A percentile compares a stretch with the other conserved stretches of the same genome.
phyloP scores from a whole-genome alignment of 2,888 invertebrate genomes.

The Schrankia costaestrigalis region DNA sequence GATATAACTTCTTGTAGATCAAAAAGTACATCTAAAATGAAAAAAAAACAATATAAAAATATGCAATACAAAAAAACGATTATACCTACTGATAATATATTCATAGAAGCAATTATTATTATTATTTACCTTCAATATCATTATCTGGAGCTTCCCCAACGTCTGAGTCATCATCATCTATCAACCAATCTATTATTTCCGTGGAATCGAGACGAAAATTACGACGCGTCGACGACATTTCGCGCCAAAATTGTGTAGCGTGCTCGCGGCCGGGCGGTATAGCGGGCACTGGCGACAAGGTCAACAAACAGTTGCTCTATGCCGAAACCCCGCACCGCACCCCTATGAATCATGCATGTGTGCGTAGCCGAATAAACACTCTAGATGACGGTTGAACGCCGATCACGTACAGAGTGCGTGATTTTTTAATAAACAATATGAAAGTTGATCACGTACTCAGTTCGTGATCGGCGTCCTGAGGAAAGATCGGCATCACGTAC shows the following conservation, averaged over 20 bases:
- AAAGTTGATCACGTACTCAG: too few species aligned
- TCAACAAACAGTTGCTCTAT: background rate
- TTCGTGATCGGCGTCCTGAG: too few species aligned
- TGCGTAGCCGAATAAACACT: background rate
- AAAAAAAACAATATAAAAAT: background rate
- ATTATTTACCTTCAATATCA: constrained; percentile 1
- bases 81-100: background rate
- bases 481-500: too few species aligned
- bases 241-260: background rate
- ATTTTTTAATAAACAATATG: background rate
- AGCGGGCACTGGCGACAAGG: background rate
- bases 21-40: constrained; percentile 2
- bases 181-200: background rate
- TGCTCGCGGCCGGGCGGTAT: background rate
- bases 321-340: background rate
- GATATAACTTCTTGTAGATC: background rate
- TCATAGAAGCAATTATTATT: background rate
- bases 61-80: background rate
- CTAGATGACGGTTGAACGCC: background rate
- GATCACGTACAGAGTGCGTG: background rate
- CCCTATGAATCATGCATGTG: background rate
- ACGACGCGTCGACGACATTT: background rate
- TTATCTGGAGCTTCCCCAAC: constrained; percentile 2
- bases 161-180: background rate
- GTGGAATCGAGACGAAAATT: background rate